Evolutionary conservation across 2,113 vertebrate species (phyloP), one percentile per base, ranked within the genome.

Genomic region (Abramis brama): DNA sequence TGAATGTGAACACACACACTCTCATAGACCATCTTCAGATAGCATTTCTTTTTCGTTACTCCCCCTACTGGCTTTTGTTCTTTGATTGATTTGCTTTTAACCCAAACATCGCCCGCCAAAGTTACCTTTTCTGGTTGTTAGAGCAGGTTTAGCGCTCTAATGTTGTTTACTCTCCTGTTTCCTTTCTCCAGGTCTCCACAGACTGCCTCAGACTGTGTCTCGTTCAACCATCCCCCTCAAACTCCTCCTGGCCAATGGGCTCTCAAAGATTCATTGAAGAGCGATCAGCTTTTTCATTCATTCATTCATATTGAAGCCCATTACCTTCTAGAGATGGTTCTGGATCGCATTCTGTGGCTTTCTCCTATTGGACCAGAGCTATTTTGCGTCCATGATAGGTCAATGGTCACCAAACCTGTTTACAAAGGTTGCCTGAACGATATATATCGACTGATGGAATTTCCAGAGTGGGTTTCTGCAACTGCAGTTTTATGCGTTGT

Each of bases 121-220:
- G 8, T 30, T 5, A 52, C 57, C 19, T 50, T 50, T 66, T 66
- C n/a, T 30, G 33, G 66, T 33, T 30, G 23, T 75, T 68, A 27
- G 60, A 62, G 43, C n/a, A 66, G 12, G 43, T 9, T 23, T 25
- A 59, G 68, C 1, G 73, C 33, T 77, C 13, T 85, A n/a, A 87
- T 23, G n/a, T 86, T 68, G 79, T 27, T 55, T 50, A 17, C 86
- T 57, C 19, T 11, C 4, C 84, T 57, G 13, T 73, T 82, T 86
- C 13, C 71, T 8, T 74, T 86, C 9, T 55, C 21, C 91, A 98
- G 97, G 97, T 89, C 95, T 98, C 89, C 96, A 98, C 93, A 96
- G 94, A 90, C 91, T 98, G 80, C 96, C 96, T 4, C 93, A 96
- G 88, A 95, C 96, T 0, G 93, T 97, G 91, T 94, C 96, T 0